These are phyloP conservation scores for Dioctria linearis DNA, from an alignment of 2,888 invertebrate genomes.

Conservation along the genomic window DNA sequence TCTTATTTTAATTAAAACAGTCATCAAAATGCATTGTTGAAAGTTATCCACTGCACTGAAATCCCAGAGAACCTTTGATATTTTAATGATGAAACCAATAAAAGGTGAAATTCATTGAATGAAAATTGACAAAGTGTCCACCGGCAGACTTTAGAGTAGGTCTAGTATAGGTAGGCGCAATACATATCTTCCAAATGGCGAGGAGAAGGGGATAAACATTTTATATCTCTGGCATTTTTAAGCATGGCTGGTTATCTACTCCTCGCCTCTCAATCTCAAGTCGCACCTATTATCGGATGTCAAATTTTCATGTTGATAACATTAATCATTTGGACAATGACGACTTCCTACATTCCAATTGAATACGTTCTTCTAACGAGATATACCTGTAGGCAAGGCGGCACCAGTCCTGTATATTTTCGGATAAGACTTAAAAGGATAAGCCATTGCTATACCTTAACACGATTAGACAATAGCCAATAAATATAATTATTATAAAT, in stretches of 20 bases:
- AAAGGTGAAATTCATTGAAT: constrained; percentile 8
- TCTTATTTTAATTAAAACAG: constrained; percentile 33
- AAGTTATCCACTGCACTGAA: constrained; percentile 13
- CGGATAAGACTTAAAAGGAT: not conserved
- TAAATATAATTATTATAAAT: constrained; percentile 12
- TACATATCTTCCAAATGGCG: no score
- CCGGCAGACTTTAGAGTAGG: no score
- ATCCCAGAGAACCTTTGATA: constrained; percentile 22
- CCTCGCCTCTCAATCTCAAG: no score
- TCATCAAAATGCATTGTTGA: constrained; percentile 32
- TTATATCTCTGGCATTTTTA: no score
- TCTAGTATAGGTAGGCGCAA: no score
- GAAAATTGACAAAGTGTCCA: constrained; percentile 27
- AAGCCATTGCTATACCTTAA: not conserved
- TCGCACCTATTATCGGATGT: constrained; percentile 26
- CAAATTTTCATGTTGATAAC: constrained; percentile 32
- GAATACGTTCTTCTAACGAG: no score
- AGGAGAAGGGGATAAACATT: no score
- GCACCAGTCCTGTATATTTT: no score
- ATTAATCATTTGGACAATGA: constrained; percentile 14
- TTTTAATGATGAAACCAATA: constrained; percentile 24
- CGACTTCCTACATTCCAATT: no score
- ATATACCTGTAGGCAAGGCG: no score
- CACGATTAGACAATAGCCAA: not conserved
- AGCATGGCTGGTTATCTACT: no score